Conservation (phyloP, 2,113 vertebrate species). For the Salvator merianae region DNA sequence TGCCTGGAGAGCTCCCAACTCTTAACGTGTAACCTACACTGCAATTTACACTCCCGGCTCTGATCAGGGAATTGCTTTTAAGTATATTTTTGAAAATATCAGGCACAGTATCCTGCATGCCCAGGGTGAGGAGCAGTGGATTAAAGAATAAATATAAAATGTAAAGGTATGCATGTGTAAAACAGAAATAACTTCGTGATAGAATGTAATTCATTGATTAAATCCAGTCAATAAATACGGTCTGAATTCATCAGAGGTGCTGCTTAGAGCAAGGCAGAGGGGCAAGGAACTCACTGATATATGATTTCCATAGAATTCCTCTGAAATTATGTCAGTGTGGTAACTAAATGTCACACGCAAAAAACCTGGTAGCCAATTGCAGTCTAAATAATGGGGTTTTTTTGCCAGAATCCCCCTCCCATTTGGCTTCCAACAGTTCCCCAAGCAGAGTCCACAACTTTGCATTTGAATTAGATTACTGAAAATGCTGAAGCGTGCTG, state of each 20-base stretch:
- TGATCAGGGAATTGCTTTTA: conserved; percentile 2
- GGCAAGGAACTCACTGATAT: neutral
- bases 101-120: neutral
- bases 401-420: neutral
- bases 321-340: neutral
- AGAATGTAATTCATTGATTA: conserved; percentile 7
- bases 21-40: conserved; percentile 5
- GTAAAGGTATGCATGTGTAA: neutral
- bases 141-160: neutral
- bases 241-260: neutral
- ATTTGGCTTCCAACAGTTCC: neutral
- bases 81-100: conserved; percentile 9
- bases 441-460: neutral
- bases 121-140: neutral
- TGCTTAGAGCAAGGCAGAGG: neutral
- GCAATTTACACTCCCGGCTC: conserved; percentile 10
- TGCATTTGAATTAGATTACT: neutral
- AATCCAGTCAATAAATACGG: conserved; percentile 2
- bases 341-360: neutral
- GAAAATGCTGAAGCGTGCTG: neutral
- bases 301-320: neutral
- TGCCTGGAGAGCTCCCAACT: conserved; percentile 9
- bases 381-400: neutral
- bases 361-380: neutral
- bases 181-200: neutral